These are phyloP conservation scores for Odontophorus gujanensis DNA, from an alignment of 2,113 vertebrate genomes.

Conservation along the genomic window DNA sequence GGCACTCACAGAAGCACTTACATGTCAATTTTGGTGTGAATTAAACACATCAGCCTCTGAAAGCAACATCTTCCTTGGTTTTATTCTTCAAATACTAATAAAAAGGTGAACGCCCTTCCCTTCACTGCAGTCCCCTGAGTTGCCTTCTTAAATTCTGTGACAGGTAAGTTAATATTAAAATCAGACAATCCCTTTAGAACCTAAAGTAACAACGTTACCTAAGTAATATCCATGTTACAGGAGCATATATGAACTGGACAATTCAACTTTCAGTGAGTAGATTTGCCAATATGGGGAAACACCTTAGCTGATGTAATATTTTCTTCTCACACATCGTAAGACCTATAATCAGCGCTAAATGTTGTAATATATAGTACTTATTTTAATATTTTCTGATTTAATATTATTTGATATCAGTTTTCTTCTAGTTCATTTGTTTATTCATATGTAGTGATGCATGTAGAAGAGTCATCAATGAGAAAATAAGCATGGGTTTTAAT, in stretches of 20 bases:
- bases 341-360: not conserved
- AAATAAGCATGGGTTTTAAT: not conserved
- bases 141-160: not conserved
- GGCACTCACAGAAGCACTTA: not conserved
- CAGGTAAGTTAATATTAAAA: not conserved
- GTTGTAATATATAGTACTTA: not conserved
- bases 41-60: not conserved
- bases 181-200: not conserved
- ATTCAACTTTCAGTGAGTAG: fast-evolving
- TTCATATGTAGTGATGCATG: not conserved
- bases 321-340: not conserved
- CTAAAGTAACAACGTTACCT: not conserved
- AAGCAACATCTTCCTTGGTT: not conserved
- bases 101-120: not conserved
- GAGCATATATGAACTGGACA: not conserved
- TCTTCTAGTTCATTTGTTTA: not conserved
- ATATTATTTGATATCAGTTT: not conserved
- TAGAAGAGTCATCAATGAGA: not conserved
- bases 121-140: not conserved
- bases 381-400: not conserved
- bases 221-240: not conserved
- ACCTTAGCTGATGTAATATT: not conserved
- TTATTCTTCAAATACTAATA: not conserved
- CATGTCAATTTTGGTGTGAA: not conserved
- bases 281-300: not conserved